Percentiles rank a stretch among this genome's conserved stretches.
Evolutionary conservation across 2,888 invertebrate species (phyloP).

Genomic region (Cryptus viduatorius): DNA sequence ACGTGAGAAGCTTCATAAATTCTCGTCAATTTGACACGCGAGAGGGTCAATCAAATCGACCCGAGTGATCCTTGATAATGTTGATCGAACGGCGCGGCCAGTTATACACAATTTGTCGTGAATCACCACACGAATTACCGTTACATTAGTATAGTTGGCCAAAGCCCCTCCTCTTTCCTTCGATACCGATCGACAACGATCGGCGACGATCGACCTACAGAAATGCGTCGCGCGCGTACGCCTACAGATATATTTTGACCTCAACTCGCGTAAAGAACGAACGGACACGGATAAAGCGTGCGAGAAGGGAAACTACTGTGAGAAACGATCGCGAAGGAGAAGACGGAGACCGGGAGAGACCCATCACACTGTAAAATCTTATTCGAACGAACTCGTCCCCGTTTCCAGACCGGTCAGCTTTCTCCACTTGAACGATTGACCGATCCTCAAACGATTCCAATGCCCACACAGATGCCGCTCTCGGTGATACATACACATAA

Average conservation of each 20-base stretch:
- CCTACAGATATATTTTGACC: slow-evolving; percentile 42
- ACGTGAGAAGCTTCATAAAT: slow-evolving; percentile 13
- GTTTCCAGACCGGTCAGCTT: slow-evolving; percentile 77
- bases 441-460: slow-evolving; percentile 52
- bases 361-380: slow-evolving; percentile 71
- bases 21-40: background rate
- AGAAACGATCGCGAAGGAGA: slow-evolving; percentile 33
- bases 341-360: slow-evolving; percentile 2
- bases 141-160: slow-evolving; percentile 53
- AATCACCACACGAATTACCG: slow-evolving; percentile 58
- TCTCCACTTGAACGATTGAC: slow-evolving; percentile 73
- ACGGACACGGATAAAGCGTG: slow-evolving; percentile 32
- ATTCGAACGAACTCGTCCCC: slow-evolving; percentile 78
- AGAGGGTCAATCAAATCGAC: slow-evolving; percentile 27
- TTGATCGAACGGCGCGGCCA: slow-evolving; percentile 24
- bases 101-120: slow-evolving; percentile 9
- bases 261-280: slow-evolving; percentile 38
- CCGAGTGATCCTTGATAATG: slow-evolving; percentile 20
- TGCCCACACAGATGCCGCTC: slow-evolving; percentile 25
- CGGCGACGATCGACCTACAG: slow-evolving; percentile 60
- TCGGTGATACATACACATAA: slow-evolving; percentile 14
- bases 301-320: slow-evolving; percentile 47
- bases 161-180: slow-evolving; percentile 9
- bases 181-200: slow-evolving; percentile 45
- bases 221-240: slow-evolving; percentile 12